Percentiles rank a stretch among this genome's conserved stretches.
These are phyloP conservation scores for Arizona elegans DNA, from an alignment of 2,113 vertebrate genomes.

Conservation along the genomic window DNA sequence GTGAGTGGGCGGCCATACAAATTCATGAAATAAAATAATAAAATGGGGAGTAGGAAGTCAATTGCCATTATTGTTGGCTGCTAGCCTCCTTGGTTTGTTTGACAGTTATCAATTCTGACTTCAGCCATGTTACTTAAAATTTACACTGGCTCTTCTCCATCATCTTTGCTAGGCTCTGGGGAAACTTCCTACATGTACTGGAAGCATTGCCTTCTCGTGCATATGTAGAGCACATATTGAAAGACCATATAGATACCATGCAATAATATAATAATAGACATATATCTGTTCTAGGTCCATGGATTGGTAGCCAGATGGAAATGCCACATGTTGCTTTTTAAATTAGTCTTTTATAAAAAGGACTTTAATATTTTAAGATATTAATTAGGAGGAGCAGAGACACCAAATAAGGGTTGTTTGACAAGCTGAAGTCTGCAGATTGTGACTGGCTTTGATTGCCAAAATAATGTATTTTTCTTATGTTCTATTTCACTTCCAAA, in stretches of 20 bases:
- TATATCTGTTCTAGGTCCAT: not conserved
- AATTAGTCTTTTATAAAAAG: not conserved
- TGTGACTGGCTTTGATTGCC: not conserved
- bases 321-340: not conserved
- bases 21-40: not conserved
- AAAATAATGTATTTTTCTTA: not conserved
- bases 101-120: conserved; percentile 19
- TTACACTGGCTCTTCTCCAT: conserved; percentile 7
- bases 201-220: not conserved
- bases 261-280: conserved; percentile 1
- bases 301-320: not conserved
- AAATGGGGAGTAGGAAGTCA: conserved; percentile 10
- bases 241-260: conserved; percentile 15
- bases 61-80: conserved; percentile 19
- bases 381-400: not conserved
- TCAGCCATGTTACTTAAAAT: conserved; percentile 29
- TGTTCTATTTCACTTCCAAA: too few species aligned
- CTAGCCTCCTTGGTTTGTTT: conserved; percentile 13
- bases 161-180: not conserved
- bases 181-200: conserved; percentile 26
- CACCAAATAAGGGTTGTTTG: not conserved
- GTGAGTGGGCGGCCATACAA: not conserved
- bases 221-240: not conserved
- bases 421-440: not conserved
- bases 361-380: not conserved